Conservation (phyloP, 1,140 invertebrate genomes). For the Idris sp. region DNA sequence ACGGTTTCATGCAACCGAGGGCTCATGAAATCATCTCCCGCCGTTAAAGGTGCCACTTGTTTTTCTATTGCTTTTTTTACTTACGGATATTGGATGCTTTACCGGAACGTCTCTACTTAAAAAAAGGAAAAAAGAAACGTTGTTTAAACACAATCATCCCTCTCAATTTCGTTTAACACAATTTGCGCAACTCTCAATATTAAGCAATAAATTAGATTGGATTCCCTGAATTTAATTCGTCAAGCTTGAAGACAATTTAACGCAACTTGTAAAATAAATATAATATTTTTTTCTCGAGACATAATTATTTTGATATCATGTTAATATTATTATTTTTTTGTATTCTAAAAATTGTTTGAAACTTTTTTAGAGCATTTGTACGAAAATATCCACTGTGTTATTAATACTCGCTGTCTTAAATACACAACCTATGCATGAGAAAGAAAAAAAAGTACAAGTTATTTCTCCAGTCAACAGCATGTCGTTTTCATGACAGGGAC, state of each 20-base stretch:
- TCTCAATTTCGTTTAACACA: not conserved
- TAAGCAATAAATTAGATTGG: too few relatives aligned
- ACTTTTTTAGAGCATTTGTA: conserved; percentile 12
- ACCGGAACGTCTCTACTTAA: too few relatives aligned
- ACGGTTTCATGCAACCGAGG: conserved; percentile 20
- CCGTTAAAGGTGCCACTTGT: conserved; percentile 40
- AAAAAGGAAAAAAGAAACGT: too few relatives aligned
- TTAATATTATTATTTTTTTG: too few relatives aligned
- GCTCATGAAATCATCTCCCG: conserved; percentile 49
- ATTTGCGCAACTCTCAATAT: too few relatives aligned
- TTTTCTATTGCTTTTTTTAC: conserved; percentile 53
- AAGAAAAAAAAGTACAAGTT: conserved; percentile 35
- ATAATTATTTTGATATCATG: too few relatives aligned
- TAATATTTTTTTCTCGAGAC: too few relatives aligned
- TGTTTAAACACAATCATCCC: too few relatives aligned
- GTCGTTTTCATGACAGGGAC: conserved; percentile 50
- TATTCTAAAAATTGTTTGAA: too few relatives aligned
- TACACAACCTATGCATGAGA: conserved; percentile 36
- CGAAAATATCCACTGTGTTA: conserved; percentile 24
- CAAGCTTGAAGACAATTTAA: too few relatives aligned
- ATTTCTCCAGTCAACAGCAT: conserved; percentile 47
- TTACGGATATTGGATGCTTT: conserved; percentile 36
- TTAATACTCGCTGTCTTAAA: conserved; percentile 54
- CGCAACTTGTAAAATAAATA: too few relatives aligned
- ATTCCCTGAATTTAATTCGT: too few relatives aligned